A percentile compares a stretch with the other conserved stretches of the same genome.
phyloP scores from a whole-genome alignment of 2,113 vertebrate genomes.

The rat (Rattus norvegicus) region GRCr8 NC_086027.1:100559001-100559500 shows the following conservation, averaged over 20 bases:
- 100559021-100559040: neutral
- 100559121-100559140: neutral
- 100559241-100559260: neutral
- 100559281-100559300: neutral
- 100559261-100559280: neutral
- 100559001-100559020: neutral
- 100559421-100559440: neutral
- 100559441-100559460: neutral
- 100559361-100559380: neutral
- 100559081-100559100: neutral
- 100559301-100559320: neutral
- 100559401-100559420: neutral
- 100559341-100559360: neutral
- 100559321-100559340: neutral
- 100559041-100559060: neutral
- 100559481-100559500: no score
- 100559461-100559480: no score
- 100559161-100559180: neutral
- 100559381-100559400: neutral
- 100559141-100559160: neutral
- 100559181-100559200: neutral
- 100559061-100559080: neutral
- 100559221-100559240: neutral
- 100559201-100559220: no score
- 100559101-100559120: neutral